These are phyloP conservation scores for Melanotaenia boesemani DNA, from an alignment of 2,797 vertebrate genomes.

Conservation along the genomic window DNA sequence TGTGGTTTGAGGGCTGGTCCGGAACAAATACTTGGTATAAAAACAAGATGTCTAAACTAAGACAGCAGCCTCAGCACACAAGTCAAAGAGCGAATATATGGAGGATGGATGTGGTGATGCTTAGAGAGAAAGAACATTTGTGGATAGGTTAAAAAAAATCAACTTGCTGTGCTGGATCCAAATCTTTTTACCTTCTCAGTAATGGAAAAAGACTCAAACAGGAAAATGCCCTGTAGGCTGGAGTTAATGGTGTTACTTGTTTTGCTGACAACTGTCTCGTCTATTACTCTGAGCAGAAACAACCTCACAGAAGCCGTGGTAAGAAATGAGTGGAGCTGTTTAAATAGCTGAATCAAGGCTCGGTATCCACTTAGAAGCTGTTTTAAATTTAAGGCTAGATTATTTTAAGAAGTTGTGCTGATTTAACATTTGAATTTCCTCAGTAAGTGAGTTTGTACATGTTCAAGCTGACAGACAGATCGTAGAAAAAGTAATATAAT, in stretches of 20 bases:
- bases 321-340: slow-evolving; percentile 40
- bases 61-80: slow-evolving; percentile 13
- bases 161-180: neutral
- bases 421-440: no score
- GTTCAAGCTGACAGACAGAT: no score
- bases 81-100: slow-evolving; percentile 1
- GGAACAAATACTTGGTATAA: slow-evolving; percentile 59
- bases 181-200: neutral
- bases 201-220: slow-evolving; percentile 24
- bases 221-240: slow-evolving; percentile 56
- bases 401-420: no score
- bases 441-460: no score
- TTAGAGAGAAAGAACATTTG: slow-evolving; percentile 15
- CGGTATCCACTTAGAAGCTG: no score
- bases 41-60: slow-evolving; percentile 37
- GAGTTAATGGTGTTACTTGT: slow-evolving; percentile 61
- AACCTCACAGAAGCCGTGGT: slow-evolving; percentile 70
- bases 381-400: no score
- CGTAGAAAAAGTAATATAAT: no score
- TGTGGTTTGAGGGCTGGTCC: slow-evolving; percentile 58
- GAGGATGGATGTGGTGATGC: slow-evolving; percentile 13
- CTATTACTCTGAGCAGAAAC: slow-evolving; percentile 45
- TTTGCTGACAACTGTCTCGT: slow-evolving; percentile 56
- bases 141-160: slow-evolving; percentile 10
- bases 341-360: neutral